A percentile compares a stretch with the other conserved stretches of the same genome.
Conservation (phyloP, 2,113 vertebrate species). For the Hippocampus mohnikei region DNA sequence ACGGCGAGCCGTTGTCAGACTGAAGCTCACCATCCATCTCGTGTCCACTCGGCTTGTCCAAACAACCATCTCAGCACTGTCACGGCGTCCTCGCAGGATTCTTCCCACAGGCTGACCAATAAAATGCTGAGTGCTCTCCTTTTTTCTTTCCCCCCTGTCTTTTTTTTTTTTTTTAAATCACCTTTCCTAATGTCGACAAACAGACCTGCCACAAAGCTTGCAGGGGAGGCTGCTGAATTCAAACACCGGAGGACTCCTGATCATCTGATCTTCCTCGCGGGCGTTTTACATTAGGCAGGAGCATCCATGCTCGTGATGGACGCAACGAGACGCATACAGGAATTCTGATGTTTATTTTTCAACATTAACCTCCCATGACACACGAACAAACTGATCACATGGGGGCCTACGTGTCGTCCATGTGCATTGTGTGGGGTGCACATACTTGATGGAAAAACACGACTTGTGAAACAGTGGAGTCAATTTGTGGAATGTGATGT, state of each 20-base stretch:
- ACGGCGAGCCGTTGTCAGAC: constrained; percentile 35
- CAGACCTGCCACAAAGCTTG: constrained; percentile 18
- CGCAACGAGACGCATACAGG: constrained; percentile 20
- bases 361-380: constrained; percentile 10
- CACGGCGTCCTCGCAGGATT: constrained; percentile 28
- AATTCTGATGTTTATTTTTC: constrained; percentile 53
- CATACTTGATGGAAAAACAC: neutral
- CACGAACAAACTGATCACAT: neutral
- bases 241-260: constrained; percentile 39
- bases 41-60: constrained; percentile 34
- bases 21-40: constrained; percentile 31
- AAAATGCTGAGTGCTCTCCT: constrained; percentile 14
- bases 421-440: neutral
- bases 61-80: constrained; percentile 22
- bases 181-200: neutral
- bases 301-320: constrained; percentile 20
- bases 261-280: constrained; percentile 21
- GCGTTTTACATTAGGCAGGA: constrained; percentile 15
- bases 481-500: neutral
- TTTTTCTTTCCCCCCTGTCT: neutral
- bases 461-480: neutral
- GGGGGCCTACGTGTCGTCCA: too few relatives aligned
- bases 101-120: constrained; percentile 34
- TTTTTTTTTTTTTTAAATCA: neutral
- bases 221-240: constrained; percentile 8